These are phyloP conservation scores for Yponomeuta evonymella DNA, from an alignment of 2,888 invertebrate species.

Conservation along the genomic window DNA sequence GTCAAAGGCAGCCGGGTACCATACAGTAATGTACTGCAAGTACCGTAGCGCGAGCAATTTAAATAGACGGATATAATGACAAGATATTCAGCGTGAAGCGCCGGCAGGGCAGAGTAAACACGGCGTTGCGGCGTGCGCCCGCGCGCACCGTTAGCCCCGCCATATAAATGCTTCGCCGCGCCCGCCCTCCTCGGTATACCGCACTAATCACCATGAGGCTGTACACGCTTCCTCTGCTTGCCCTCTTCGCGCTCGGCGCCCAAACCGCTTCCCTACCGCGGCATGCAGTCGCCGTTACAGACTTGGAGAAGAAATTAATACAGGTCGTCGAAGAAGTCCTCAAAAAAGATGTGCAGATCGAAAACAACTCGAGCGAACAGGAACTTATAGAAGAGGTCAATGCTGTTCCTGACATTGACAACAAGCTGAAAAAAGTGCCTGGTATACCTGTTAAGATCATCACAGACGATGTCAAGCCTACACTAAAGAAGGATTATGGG, in stretches of 20 bases:
- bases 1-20: too few relatives aligned
- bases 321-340: slow-evolving; percentile 31
- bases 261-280: slow-evolving; percentile 49
- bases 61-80: slow-evolving; percentile 7
- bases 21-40: too few relatives aligned
- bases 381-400: slow-evolving; percentile 40
- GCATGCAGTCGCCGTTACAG: slow-evolving; percentile 21
- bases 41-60: slow-evolving; percentile 1
- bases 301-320: slow-evolving; percentile 33
- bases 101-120: slow-evolving; percentile 39
- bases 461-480: slow-evolving; percentile 36
- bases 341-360: slow-evolving; percentile 31
- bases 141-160: slow-evolving; percentile 54
- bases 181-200: slow-evolving; percentile 42
- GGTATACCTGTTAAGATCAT: slow-evolving; percentile 55
- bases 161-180: slow-evolving; percentile 55
- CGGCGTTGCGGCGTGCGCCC: slow-evolving; percentile 29
- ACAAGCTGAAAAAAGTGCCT: slow-evolving; percentile 36
- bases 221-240: slow-evolving; percentile 48
- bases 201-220: slow-evolving; percentile 54
- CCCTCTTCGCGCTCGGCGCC: slow-evolving; percentile 44
- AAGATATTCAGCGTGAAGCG: slow-evolving; percentile 14
- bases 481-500: slow-evolving; percentile 33
- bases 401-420: slow-evolving; percentile 41
- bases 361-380: slow-evolving; percentile 37